Evolutionary conservation across 2,888 invertebrate genomes (phyloP).

Genomic region (Philaethria dido): DNA sequence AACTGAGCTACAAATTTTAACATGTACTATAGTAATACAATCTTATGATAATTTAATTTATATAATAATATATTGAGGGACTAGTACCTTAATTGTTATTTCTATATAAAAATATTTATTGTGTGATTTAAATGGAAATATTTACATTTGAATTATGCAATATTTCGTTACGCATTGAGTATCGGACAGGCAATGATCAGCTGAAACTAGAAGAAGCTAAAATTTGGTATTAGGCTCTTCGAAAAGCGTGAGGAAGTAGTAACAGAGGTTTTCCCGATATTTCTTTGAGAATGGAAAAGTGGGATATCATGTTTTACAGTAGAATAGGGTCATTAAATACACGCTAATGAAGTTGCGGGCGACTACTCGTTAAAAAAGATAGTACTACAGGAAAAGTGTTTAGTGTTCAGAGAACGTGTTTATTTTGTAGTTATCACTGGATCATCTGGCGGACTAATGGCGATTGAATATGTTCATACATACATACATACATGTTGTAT

Average conservation of each 20-base stretch:
- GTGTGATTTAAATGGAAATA: neutral
- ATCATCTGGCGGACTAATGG: neutral
- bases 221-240: no score
- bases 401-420: neutral
- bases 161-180: no score
- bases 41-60: neutral
- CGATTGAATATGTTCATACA: no score
- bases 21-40: neutral
- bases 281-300: no score
- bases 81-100: conserved; percentile 4
- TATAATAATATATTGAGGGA: neutral
- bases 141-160: no score
- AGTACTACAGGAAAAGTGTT: neutral
- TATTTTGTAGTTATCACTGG: neutral
- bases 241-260: no score
- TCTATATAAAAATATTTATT: neutral
- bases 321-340: neutral
- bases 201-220: no score
- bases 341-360: neutral
- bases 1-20: no score
- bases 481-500: no score
- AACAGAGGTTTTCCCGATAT: no score
- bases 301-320: no score
- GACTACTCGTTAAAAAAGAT: neutral
- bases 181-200: no score